Conservation (phyloP, 2,888 invertebrate species). For the Hedychridium roseum region DNA sequence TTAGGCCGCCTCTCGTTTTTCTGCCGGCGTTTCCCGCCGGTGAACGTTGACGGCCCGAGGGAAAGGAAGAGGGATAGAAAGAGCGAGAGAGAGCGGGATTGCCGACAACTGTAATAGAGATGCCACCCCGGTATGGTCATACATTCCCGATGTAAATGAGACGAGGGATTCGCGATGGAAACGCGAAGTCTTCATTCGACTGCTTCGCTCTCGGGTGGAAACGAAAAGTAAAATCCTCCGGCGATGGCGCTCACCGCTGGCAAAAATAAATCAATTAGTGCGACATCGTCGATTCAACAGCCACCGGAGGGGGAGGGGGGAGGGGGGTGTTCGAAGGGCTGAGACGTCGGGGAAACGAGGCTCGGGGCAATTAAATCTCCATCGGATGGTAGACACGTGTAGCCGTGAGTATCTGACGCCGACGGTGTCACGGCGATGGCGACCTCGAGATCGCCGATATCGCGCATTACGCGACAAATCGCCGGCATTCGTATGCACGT, state of each 20-base stretch:
- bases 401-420: slow-evolving; percentile 51
- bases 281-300: too few species aligned
- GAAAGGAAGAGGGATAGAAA: slow-evolving; percentile 3
- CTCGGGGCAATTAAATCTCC: slow-evolving; percentile 56
- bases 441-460: slow-evolving; percentile 57
- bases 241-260: too few species aligned
- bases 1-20: too few species aligned
- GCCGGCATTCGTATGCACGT: slow-evolving; percentile 33
- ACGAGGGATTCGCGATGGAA: too few species aligned
- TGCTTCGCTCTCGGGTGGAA: slow-evolving; percentile 25
- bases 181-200: slow-evolving; percentile 15
- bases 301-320: too few species aligned
- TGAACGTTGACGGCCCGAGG: neutral
- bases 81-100: slow-evolving; percentile 15
- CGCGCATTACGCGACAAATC: slow-evolving; percentile 58
- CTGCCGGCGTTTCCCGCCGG: too few species aligned
- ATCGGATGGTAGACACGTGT: slow-evolving; percentile 55
- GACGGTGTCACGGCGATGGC: slow-evolving; percentile 49
- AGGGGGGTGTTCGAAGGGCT: too few species aligned
- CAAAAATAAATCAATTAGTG: too few species aligned
- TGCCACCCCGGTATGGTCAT: slow-evolving; percentile 51
- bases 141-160: slow-evolving; percentile 50
- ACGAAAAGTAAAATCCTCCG: slow-evolving; percentile 24
- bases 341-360: too few species aligned
- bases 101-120: slow-evolving; percentile 38